Evolutionary conservation across 2,797 vertebrate species (phyloP), one percentile per base, ranked within the genome.

Genomic region (Pseudopleuronectes americanus): DNA sequence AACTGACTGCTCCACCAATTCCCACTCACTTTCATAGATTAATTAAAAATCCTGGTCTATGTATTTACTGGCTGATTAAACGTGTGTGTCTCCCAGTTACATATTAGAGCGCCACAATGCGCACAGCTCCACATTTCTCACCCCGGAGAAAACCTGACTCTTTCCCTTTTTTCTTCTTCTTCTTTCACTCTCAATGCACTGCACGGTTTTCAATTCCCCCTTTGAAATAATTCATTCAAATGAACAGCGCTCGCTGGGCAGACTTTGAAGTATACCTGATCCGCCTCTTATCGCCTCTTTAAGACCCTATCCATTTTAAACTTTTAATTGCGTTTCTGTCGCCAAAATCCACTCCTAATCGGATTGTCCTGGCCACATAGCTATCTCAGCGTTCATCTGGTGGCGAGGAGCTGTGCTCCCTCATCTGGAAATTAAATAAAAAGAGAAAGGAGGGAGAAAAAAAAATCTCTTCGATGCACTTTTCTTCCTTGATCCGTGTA

Each of bases 261-360:
- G 64, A 47, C 86, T 93, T 91, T 93, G 81, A 90, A 91, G 88
- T 86, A 6, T 58, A 89, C 89, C 88, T 90, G 89, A 90, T 87
- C 88, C 79, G 74, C 80, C 62, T 87, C 84, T 87, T 76, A 85
- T 83, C 80, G 83, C 78, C 83, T 79, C 72, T 72, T 83, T 84
- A 92, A 86, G 57, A 72, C 81, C 83, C 70, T 36, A 77, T 82
- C 81, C 84, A 61, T 84, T 89, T 87, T 63, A 79, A 90, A 91
- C 87, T 92, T 95, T 92, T 91, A 90, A 93, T 92, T 92, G 85
- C 85, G 81, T 92, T 89, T 91, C 89, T 83, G 82, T 68, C 68
- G 45, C 81, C 73, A 86, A 86, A 90, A 89, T 80, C 89, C 87
- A 81, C 24, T 79, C 66, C 75, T 92, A 90, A 92, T 92, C 89